A percentile compares a stretch with the other conserved stretches of the same genome.
These are phyloP conservation scores for Emydocephalus ijimae DNA, from an alignment of 2,113 vertebrate species.

Conservation along the genomic window DNA sequence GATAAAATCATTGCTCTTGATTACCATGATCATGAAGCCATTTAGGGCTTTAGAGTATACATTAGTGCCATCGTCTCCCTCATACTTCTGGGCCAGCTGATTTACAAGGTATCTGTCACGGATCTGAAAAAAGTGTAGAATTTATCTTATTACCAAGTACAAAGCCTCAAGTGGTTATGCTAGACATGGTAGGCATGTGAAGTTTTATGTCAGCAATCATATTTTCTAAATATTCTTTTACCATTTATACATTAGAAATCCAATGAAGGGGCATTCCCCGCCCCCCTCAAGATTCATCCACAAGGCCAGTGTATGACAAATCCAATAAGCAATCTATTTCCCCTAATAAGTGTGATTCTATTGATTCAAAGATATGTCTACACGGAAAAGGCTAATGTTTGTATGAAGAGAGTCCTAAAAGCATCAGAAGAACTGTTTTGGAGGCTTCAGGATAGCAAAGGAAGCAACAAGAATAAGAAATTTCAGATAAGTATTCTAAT, in stretches of 20 bases:
- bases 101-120: constrained; percentile 44
- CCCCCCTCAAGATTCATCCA: neutral
- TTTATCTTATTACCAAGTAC: neutral
- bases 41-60: constrained; percentile 63
- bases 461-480: neutral
- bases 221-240: neutral
- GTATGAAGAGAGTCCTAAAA: neutral
- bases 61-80: constrained; percentile 44
- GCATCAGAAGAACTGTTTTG: neutral
- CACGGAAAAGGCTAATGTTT: neutral
- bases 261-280: neutral
- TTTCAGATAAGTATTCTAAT: fast-evolving
- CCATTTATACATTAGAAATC: neutral
- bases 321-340: neutral
- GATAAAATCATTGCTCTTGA: neutral
- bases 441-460: neutral
- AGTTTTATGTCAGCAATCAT: neutral
- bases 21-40: constrained; percentile 59
- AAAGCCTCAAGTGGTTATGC: neutral
- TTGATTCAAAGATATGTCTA: neutral
- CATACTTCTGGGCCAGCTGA: constrained; percentile 48
- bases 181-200: neutral
- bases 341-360: neutral
- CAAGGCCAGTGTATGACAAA: neutral
- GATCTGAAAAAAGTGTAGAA: constrained; percentile 34